Conservation (phyloP, 1,140 invertebrate species). For the Drosophila seguyi region DNA sequence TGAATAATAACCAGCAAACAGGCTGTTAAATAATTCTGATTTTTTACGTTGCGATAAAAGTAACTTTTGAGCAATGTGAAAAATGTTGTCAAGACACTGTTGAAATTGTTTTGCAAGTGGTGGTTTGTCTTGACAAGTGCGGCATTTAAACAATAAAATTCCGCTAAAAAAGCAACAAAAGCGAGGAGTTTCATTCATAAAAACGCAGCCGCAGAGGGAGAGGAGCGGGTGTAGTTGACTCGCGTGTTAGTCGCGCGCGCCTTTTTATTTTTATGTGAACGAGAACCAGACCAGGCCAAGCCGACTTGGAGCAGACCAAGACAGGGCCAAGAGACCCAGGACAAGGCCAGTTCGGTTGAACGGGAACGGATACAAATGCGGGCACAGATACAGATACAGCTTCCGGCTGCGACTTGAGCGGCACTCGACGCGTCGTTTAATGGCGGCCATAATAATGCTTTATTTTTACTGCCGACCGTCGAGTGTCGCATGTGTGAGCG, state of each 20-base stretch:
- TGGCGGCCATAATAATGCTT: slow-evolving; percentile 80
- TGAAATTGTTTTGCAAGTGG: slow-evolving; percentile 19
- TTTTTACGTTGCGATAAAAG: neutral
- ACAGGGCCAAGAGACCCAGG: slow-evolving; percentile 39
- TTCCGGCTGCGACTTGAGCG: slow-evolving; percentile 67
- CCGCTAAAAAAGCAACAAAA: slow-evolving; percentile 60
- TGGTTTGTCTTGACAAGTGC: slow-evolving; percentile 48
- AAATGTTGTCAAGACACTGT: slow-evolving; percentile 31
- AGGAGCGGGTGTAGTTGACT: slow-evolving; percentile 29
- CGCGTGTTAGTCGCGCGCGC: slow-evolving; percentile 63
- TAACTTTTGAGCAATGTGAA: slow-evolving; percentile 2
- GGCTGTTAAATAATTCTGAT: neutral
- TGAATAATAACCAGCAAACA: neutral
- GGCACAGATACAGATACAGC: slow-evolving; percentile 45
- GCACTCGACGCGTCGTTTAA: slow-evolving; percentile 70
- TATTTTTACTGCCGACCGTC: slow-evolving; percentile 66
- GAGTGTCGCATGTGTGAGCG: slow-evolving; percentile 59
- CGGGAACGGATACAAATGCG: neutral
- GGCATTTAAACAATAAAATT: slow-evolving; percentile 68
- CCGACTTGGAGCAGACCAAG: slow-evolving; percentile 1
- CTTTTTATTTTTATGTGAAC: slow-evolving; percentile 52
- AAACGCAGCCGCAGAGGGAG: slow-evolving; percentile 40
- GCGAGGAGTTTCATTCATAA: slow-evolving; percentile 71
- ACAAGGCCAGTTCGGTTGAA: slow-evolving; percentile 16
- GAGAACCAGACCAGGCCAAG: slow-evolving; percentile 17